These are phyloP conservation scores for Melanotus villosus DNA, from an alignment of 2,888 invertebrate genomes.

Conservation along the genomic window DNA sequence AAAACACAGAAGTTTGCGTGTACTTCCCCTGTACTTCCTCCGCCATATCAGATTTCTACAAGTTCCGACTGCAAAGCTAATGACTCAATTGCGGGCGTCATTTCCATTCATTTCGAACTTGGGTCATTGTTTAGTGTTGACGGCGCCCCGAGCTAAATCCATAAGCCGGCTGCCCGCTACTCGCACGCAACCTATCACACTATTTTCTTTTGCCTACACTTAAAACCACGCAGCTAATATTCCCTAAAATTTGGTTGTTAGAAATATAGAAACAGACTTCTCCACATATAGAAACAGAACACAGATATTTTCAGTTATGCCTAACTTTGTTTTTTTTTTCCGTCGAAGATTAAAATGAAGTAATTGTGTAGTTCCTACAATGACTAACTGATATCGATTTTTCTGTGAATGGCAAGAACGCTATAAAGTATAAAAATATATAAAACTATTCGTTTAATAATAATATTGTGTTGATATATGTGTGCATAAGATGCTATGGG, in stretches of 20 bases:
- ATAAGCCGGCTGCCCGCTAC: slow-evolving; percentile 47
- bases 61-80: slow-evolving; percentile 60
- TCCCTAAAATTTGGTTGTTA: background rate
- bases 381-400: no score
- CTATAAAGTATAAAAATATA: no score
- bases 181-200: slow-evolving; percentile 46
- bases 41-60: slow-evolving; percentile 58
- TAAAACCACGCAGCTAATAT: background rate
- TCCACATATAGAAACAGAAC: background rate
- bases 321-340: no score
- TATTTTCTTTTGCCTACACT: background rate
- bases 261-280: background rate
- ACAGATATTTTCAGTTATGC: no score
- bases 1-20: slow-evolving; percentile 45
- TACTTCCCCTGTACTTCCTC: slow-evolving; percentile 41
- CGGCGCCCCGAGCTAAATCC: slow-evolving; percentile 52
- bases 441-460: no score
- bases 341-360: no score
- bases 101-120: slow-evolving; percentile 56
- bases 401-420: no score
- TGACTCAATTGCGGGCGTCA: slow-evolving; percentile 64
- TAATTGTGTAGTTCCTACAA: no score
- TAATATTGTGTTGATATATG: no score
- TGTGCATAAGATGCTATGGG: no score
- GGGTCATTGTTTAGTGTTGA: slow-evolving; percentile 53